Evolutionary conservation across 2,797 vertebrate species (phyloP).

Genomic region (Anomalospiza imberbis): DNA sequence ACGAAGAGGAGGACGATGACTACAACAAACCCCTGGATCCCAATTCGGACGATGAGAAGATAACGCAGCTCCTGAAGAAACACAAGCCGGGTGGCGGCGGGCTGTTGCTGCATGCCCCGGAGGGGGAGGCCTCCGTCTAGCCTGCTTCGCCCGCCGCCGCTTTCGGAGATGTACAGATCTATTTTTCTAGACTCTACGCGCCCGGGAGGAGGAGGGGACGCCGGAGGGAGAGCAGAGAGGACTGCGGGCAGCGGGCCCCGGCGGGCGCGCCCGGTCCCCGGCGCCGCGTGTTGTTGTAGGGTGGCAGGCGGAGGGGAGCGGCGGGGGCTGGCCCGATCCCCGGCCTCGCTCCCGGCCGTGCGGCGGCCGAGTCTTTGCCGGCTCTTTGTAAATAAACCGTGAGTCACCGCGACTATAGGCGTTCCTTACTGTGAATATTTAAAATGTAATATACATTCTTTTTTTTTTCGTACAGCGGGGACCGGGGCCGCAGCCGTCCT

Average conservation of each 20-base stretch:
- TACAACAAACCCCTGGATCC: conserved; percentile 97
- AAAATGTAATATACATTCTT: conserved; percentile 83
- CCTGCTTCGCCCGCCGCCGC: conserved; percentile 40
- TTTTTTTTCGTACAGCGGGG: conserved; percentile 63
- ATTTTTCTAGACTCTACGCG: conserved; percentile 76
- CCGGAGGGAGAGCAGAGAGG: not conserved
- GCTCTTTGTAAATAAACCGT: conserved; percentile 88
- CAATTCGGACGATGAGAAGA: conserved; percentile 97
- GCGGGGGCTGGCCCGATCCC: not conserved
- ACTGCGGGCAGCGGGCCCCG: not conserved
- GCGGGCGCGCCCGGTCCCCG: not conserved
- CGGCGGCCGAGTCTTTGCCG: conserved; percentile 64
- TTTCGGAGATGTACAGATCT: conserved; percentile 77
- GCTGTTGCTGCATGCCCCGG: conserved; percentile 84
- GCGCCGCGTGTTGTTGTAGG: not conserved
- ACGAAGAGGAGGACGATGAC: conserved; percentile 94
- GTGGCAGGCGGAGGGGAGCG: not conserved
- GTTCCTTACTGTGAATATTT: conserved; percentile 89
- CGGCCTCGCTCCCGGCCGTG: not conserved
- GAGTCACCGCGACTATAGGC: conserved; percentile 81
- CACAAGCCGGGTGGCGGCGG: conserved; percentile 84
- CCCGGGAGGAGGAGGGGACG: not conserved
- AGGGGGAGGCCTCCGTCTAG: conserved; percentile 83
- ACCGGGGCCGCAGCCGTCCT: not conserved
- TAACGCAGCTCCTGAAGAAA: conserved; percentile 92